These are phyloP conservation scores for Melanotaenia duboulayi DNA, from an alignment of 2,113 vertebrate genomes.

Conservation along the genomic window DNA sequence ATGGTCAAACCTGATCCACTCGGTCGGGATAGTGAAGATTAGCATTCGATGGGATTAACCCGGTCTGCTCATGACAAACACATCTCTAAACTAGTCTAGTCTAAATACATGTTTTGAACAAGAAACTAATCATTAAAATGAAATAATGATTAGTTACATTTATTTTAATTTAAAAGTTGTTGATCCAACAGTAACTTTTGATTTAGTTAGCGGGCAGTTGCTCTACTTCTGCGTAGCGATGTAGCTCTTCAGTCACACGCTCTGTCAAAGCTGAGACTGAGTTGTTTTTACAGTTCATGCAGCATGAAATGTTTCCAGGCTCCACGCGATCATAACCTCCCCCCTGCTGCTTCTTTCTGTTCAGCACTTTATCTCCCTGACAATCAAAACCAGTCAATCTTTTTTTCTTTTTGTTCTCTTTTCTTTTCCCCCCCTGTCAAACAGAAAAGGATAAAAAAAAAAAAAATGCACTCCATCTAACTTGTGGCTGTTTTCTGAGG, in stretches of 20 bases:
- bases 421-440: not conserved
- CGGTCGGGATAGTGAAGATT: too few relatives aligned
- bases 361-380: conserved; percentile 9
- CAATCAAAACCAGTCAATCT: not conserved
- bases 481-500: conserved; percentile 49
- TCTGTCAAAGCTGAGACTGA: conserved; percentile 4
- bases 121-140: too few relatives aligned
- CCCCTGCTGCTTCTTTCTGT: conserved; percentile 14
- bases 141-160: too few relatives aligned
- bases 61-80: too few relatives aligned
- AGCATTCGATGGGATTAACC: too few relatives aligned
- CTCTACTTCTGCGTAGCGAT: not conserved
- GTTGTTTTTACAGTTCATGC: not conserved
- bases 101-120: too few relatives aligned
- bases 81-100: too few relatives aligned
- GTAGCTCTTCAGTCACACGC: conserved; percentile 7
- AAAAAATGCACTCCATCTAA: conserved; percentile 41
- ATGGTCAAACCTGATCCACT: too few relatives aligned
- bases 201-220: not conserved
- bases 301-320: not conserved
- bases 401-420: not conserved
- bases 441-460: conserved; percentile 35
- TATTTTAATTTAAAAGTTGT: too few relatives aligned
- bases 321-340: not conserved
- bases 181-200: too few relatives aligned